These are phyloP conservation scores for Gryon sp. DNA, from an alignment of 1,140 invertebrate species.

Conservation along the genomic window DNA sequence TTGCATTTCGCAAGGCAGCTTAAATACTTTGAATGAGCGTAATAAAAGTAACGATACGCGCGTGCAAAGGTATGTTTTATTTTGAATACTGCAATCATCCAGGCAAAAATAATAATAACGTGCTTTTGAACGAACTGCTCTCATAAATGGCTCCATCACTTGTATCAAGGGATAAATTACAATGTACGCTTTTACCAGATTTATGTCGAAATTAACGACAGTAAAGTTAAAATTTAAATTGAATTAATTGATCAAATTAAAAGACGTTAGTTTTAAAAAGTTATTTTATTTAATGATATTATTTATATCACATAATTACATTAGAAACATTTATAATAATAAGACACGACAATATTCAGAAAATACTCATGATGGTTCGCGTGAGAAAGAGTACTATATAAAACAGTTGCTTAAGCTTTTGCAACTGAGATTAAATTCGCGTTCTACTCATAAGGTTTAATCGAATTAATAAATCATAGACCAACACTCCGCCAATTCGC, in stretches of 20 bases:
- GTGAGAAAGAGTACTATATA: constrained; percentile 71
- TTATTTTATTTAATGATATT: no score
- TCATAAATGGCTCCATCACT: constrained; percentile 22
- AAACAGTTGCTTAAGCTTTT: constrained; percentile 66
- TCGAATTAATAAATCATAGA: constrained; percentile 75
- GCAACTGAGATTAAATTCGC: constrained; percentile 69
- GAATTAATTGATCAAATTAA: no score
- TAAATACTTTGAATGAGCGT: constrained; percentile 37
- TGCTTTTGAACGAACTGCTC: constrained; percentile 14
- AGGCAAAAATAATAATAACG: constrained; percentile 44
- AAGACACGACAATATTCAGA: constrained; percentile 57
- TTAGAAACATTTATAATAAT: no score
- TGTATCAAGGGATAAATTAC: constrained; percentile 33
- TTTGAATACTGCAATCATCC: constrained; percentile 32
- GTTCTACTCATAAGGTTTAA: constrained; percentile 70
- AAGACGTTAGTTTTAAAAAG: no score
- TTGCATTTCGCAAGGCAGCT: constrained; percentile 52
- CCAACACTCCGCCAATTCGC: constrained; percentile 66
- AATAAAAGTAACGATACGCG: constrained; percentile 56
- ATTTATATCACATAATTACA: no score
- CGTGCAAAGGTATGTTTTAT: constrained; percentile 32
- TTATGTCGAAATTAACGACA: constrained; percentile 39
- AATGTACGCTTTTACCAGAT: constrained; percentile 23
- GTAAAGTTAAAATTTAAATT: no score
- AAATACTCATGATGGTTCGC: constrained; percentile 60